Base-by-base conservation (phyloP, 2,797 vertebrate genomes). In the Pteronotus mesoamericanus region DNA sequence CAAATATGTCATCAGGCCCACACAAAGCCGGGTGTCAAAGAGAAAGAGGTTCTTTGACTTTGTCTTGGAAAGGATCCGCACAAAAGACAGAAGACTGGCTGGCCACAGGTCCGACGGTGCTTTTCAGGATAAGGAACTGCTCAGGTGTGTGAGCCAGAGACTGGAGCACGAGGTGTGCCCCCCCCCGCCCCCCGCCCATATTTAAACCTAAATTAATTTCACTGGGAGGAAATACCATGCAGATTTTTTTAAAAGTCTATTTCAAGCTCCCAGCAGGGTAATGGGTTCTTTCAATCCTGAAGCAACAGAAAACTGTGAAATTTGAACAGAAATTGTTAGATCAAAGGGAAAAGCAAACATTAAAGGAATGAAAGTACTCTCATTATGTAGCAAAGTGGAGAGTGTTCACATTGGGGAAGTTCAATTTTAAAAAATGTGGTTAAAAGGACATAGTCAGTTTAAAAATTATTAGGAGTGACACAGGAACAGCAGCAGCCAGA, bases 271-370 rank as follows among this genome's bases (percentile, higher is more conserved):
- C 94, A 95, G 78, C 78, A 95, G 86, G 82, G 78, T 88, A 94
- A 93, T 93, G 53, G 95, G 94, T 96, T 96, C 97, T 97, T 97
- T 97, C 44, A 95, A 89, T 96, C 89, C 96, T 53, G 57, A 87
- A 97, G 97, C 80, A 92, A 91, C 88, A 97, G 96, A 97, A 97
- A 94, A 96, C 94, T 92, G 44, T 98, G 93, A 97, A 97, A 97
- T 97, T 84, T 94, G 90, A 97, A 94, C 84, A 98, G 92, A 98
- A 98, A 98, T 98, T 89, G 94, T 94, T 97, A 97, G 83, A 98
- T 98, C 97, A 98, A 98, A 98, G 92, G 75, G 29, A 97, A 96
- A 94, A 72, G 91, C 37, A 96, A 97, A 95, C 97, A 88, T 97
- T 96, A 97, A 97, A 97, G 92, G 96, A 93, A 97, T 74, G 93